Percentiles rank a stretch among this genome's conserved stretches.
phyloP scores from a whole-genome alignment of 2,113 vertebrate genomes.

The Mus musculus region DNA sequence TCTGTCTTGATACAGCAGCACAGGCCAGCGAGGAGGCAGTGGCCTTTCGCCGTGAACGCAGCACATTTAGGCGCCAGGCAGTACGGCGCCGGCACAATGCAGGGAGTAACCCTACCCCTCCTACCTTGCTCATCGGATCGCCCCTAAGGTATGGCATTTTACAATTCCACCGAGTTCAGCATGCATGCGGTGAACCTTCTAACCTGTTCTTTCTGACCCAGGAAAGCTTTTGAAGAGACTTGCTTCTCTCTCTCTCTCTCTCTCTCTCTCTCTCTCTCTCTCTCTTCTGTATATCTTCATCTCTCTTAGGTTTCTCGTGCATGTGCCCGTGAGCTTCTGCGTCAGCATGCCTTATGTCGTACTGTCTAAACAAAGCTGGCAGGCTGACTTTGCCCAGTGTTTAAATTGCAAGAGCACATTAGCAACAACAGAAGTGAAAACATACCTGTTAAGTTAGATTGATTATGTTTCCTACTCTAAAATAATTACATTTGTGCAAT shows the following conservation, averaged over 20 bases:
- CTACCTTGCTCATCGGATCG: slow-evolving; percentile 98
- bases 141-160: slow-evolving; percentile 96
- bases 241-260: neutral
- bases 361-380: slow-evolving; percentile 74
- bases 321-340: slow-evolving; percentile 87
- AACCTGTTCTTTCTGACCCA: slow-evolving; percentile 75
- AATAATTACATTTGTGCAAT: neutral
- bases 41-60: slow-evolving; percentile 97
- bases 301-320: slow-evolving; percentile 85
- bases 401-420: slow-evolving; percentile 18
- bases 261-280: no score
- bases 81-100: slow-evolving; percentile 99
- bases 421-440: slow-evolving; percentile 43
- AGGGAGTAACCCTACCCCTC: slow-evolving; percentile 98
- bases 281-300: neutral
- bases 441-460: slow-evolving; percentile 26
- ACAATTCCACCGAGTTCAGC: slow-evolving; percentile 87
- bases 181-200: slow-evolving; percentile 83
- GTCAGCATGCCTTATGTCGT: slow-evolving; percentile 86
- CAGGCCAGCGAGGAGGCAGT: slow-evolving; percentile 96
- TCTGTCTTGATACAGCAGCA: slow-evolving; percentile 94
- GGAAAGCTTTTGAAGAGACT: slow-evolving; percentile 64
- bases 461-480: slow-evolving; percentile 21
- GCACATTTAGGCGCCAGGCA: slow-evolving; percentile 99
- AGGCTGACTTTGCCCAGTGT: slow-evolving; percentile 57